These are phyloP conservation scores for Talpa occidentalis DNA, from an alignment of 2,113 vertebrate species.

Conservation along the genomic window DNA sequence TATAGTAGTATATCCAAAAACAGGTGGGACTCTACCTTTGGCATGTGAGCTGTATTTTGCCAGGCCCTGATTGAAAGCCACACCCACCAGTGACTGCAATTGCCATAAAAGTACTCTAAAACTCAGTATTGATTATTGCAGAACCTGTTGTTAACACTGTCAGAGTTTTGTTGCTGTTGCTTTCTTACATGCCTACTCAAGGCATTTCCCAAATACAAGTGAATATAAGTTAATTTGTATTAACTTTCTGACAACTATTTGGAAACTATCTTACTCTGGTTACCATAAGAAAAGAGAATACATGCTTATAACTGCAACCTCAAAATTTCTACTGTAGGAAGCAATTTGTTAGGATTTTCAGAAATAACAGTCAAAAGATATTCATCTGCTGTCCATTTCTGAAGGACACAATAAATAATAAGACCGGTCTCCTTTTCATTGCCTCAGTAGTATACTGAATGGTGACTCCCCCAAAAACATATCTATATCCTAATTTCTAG, in stretches of 20 bases:
- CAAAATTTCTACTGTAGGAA: not conserved
- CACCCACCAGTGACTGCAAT: not conserved
- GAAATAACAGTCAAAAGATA: not conserved
- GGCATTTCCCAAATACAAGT: not conserved
- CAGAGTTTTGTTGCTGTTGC: not conserved
- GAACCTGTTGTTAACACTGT: not conserved
- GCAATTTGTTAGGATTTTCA: not conserved
- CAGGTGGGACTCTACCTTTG: not conserved
- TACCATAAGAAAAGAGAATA: not conserved
- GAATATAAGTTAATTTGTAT: not conserved
- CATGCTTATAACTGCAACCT: not conserved
- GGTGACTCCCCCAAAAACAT: fast-evolving
- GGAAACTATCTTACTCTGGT: not conserved
- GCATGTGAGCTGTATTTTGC: not conserved
- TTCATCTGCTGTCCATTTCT: not conserved
- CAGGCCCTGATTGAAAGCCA: not conserved
- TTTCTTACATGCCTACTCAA: not conserved
- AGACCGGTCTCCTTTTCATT: not conserved
- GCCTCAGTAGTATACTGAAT: not conserved
- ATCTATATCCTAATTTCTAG: not conserved
- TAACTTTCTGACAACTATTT: not conserved
- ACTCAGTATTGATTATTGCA: not conserved
- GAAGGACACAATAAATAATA: not conserved
- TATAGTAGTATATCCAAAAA: not conserved
- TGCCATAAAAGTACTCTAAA: not conserved